Base-by-base conservation (phyloP, 2,113 vertebrate genomes). In the Taurulus bubalis region DNA sequence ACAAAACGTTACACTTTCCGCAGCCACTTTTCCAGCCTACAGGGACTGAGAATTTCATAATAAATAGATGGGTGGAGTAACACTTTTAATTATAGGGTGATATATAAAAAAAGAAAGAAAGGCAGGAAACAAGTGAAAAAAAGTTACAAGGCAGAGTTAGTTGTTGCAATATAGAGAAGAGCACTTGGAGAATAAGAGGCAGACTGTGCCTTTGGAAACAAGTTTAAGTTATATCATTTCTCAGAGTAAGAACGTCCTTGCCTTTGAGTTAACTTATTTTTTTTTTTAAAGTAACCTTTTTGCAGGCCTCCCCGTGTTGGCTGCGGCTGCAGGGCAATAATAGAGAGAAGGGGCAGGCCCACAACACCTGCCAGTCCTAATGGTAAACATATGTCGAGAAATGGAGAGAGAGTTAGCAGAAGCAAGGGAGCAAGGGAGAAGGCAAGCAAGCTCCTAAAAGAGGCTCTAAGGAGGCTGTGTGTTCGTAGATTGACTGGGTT, bases 301-400 rank as follows among this genome's bases (percentile, higher is more conserved):
- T 69, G 80, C 82, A 89, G 84, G 67, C 84, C 67, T 90, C 77
- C 78, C 80, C 58, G 3, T 84, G 67, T 51, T 81, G 83, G 79
- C 80, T 84, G 62, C 18, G 55, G 70, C 90, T 89, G 83, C 89
- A 86, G 86, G 85, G 88, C 87, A 89, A 82, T 89, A 90, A 87
- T 84, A 82, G 86, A 86, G 75, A 89, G 87, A 92, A 90, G 85
- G 86, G 80, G 88, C 85, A 85, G 89, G 89, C 82, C 75, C 71
- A 87, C 83, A 94, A 90, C 93, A 94, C 94, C 94, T 94, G 94
- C 91, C 93, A 93, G 85, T 93, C 83, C 88, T 94, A 95, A 94
- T 94, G 90, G 86, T 92, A 93, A 94, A 94, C 93, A 90, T 89
- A 87, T 94, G 93, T 91, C 7, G 45, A 90, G 86, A 89, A 83